Evolutionary conservation across 2,113 vertebrate species (phyloP), one percentile per base, ranked within the genome.

Genomic region (Microcebus lehilahytsara): DNA sequence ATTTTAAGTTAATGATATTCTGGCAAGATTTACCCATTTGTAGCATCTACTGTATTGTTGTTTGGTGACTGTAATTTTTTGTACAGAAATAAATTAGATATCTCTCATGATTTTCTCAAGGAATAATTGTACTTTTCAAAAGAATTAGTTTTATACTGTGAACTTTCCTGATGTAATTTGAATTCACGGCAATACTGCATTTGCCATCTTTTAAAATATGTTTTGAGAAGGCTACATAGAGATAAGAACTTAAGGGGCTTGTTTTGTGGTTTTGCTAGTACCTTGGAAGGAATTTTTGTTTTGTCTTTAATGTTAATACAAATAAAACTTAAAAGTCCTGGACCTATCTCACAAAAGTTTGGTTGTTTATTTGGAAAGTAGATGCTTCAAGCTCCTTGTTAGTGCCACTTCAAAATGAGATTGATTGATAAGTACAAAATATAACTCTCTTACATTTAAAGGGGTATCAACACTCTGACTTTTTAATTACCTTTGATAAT

Each of bases 361-460:
- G 19, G 4, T 30, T 60, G 42, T 86, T 77, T 74, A 85, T 89
- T 81, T 93, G 58, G 12, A 7, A 91, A 46, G 19, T 53, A 80
- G 96, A 81, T 86, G n/a, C 27, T 11, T 91, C 23, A 53, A 60
- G 5, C 34, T 2, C 8, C 12, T 90, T 94, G 32, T 14, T 72
- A 6, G 9, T 80, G 84, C 9, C 12, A 91, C 53, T 84, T 95
- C 42, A 79, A 93, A 60, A 66, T 85, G 6, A 37, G 12, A n/a
- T 77, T 67, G 62, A 74, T 34, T 80, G 56, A 78, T 37, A 67
- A 69, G 75, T 7, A 42, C 20, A 67, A 81, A 83, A 81, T 91
- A 79, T 34, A 81, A 84, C 37, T 93, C 27, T 94, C n/a, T 62
- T 71, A 89, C 5, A 89, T 51, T 90, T 85, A 64, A 90, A 90